phyloP scores from a whole-genome alignment of 1,140 invertebrate genomes.

The Lepidurus couesii region DNA sequence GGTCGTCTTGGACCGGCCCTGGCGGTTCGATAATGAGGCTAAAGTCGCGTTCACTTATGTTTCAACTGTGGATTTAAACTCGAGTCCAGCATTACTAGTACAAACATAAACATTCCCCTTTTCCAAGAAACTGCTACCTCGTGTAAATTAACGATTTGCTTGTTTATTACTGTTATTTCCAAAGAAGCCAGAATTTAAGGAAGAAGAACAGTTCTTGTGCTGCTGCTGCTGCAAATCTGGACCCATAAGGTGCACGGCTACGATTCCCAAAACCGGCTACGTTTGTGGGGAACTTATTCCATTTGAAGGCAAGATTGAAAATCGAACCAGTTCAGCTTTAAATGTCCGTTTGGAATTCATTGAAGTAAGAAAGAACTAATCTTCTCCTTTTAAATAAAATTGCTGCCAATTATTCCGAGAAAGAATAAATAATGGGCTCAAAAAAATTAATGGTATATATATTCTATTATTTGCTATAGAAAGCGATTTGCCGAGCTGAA shows the following conservation, averaged over 20 bases:
- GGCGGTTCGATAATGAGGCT: not conserved
- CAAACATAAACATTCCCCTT: not conserved
- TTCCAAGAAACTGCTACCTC: not conserved
- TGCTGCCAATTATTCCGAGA: not conserved
- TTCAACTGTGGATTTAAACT: not conserved
- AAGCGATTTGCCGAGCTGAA: not conserved
- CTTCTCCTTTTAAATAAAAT: not conserved
- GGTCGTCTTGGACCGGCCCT: not conserved
- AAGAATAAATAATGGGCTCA: not conserved
- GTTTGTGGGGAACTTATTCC: not conserved
- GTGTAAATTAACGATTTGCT: not conserved
- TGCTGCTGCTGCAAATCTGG: slow-evolving; percentile 13
- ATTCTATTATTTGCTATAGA: not conserved
- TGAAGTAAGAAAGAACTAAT: not conserved
- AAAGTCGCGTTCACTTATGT: not conserved
- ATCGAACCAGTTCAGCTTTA: not conserved
- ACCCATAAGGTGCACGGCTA: not conserved
- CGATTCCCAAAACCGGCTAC: not conserved
- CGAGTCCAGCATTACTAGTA: not conserved
- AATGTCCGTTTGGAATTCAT: not conserved
- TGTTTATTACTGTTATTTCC: not conserved
- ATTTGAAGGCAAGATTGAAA: not conserved
- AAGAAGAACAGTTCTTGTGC: not conserved
- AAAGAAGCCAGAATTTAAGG: not conserved
- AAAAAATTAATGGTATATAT: not conserved